phyloP scores from a whole-genome alignment of 2,113 vertebrate species.

The Rattus norvegicus region DNA sequence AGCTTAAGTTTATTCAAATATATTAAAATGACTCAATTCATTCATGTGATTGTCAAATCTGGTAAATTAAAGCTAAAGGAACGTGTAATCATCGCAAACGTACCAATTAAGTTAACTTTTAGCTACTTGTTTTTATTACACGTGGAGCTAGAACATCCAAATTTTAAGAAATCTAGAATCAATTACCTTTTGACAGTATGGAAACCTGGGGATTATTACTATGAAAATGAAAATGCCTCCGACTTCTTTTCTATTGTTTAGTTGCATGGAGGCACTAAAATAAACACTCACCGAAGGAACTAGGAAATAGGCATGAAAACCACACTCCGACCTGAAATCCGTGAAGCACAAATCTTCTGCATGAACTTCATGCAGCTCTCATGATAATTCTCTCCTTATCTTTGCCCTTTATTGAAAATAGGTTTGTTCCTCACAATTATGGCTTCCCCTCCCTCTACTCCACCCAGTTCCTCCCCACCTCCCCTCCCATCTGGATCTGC shows the following conservation, averaged over 20 bases:
- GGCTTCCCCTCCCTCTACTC: not conserved
- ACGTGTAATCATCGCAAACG: constrained; percentile 26
- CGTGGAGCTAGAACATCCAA: constrained; percentile 29
- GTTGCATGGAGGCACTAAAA: not conserved
- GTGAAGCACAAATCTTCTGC: not conserved
- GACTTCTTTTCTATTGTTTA: not conserved
- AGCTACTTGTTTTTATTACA: constrained; percentile 57
- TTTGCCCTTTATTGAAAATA: not conserved
- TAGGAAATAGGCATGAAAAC: constrained; percentile 46
- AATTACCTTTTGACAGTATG: constrained; percentile 44
- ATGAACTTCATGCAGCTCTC: not conserved
- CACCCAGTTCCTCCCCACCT: not conserved
- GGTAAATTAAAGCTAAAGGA: constrained; percentile 36
- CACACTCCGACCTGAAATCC: not conserved
- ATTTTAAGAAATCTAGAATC: constrained; percentile 52
- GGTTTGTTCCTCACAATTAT: not conserved
- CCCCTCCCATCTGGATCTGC: not conserved
- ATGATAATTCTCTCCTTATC: not conserved
- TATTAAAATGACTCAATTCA: constrained; percentile 24
- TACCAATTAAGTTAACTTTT: constrained; percentile 68
- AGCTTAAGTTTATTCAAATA: constrained; percentile 21
- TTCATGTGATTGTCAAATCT: not conserved
- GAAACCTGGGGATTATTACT: constrained; percentile 28
- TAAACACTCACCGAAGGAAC: constrained; percentile 22
- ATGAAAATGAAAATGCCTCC: constrained; percentile 37